Evolutionary conservation across 1,140 invertebrate genomes (phyloP).

Genomic region (Ceratitis capitata): DNA sequence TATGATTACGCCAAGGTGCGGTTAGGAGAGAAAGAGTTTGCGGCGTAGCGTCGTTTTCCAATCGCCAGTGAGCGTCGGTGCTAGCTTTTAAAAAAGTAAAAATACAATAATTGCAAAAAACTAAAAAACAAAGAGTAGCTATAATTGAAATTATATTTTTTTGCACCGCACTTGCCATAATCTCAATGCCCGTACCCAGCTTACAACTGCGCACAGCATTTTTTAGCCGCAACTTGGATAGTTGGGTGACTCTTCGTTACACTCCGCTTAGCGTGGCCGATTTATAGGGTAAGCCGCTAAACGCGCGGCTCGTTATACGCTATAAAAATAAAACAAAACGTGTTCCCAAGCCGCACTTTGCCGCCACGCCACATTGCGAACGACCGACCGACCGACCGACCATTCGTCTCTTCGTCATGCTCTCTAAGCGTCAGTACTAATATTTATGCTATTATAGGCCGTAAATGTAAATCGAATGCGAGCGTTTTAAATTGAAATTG

Average conservation of each 20-base stretch:
- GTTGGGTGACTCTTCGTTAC: neutral
- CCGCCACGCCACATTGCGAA: neutral
- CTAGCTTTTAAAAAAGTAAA: neutral
- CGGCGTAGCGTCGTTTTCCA: neutral
- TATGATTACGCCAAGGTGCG: neutral
- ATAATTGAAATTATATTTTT: neutral
- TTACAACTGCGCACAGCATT: neutral
- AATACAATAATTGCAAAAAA: neutral
- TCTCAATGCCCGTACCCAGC: neutral
- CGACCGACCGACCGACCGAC: neutral
- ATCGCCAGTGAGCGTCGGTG: neutral
- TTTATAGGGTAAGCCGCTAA: conserved; percentile 1
- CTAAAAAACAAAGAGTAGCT: neutral
- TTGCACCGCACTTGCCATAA: neutral
- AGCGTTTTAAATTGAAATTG: conserved; percentile 6
- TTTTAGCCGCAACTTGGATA: neutral
- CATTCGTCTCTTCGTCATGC: neutral
- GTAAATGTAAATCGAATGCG: conserved; percentile 20
- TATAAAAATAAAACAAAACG: neutral
- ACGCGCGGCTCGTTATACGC: neutral
- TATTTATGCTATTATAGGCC: neutral
- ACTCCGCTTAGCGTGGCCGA: neutral
- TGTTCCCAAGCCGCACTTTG: neutral
- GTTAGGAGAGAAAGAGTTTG: neutral
- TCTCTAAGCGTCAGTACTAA: neutral